Base-by-base conservation (phyloP, 1,140 invertebrate genomes). In the Sycophila sp. region DNA sequence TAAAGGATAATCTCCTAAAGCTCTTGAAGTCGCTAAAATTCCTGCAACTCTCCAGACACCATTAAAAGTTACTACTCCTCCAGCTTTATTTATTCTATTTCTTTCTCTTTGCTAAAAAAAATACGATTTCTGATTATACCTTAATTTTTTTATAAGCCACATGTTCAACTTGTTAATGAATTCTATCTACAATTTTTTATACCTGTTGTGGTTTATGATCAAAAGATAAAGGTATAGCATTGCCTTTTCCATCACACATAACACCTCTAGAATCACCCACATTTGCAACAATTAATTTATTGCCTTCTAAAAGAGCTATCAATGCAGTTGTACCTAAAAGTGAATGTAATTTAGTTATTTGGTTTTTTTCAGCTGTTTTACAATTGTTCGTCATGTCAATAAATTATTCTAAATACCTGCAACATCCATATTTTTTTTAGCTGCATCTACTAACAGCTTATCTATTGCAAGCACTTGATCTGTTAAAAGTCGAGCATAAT, bases 11-110 rank as follows among this genome's bases (percentile, higher is more conserved):
- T 98, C 97, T 26, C 97, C 97, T 64, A 98, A 87, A 1, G 96
- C 97, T 77, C 97, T 87, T 13, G 96, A 98, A 34, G 96, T 98
- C 2, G 97, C 97, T 72, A 99, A 88, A 71, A 99, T 95, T 13
- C 97, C 97, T 59, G 96, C 96, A 10, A 99, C 96, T 77, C 97
- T 87, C 96, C 97, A 98, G 1, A 98, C 97, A 56, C 97, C 97
- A 80, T 97, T 96, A 79, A 97, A 98, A 65, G 93, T 94, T 36
- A 99, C 94, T 79, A 96, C 95, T 22, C 96, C 96, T 67, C 96
- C 96, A 24, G 96, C 96, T 83, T 96, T 94, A 80, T 94, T 92
- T 76, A 98, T 97, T 62, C 96, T 87, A 79, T 92, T 94, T 24
- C 91, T 90, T 87, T 97, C 96, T 77, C 95, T 87, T 79, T 94